phyloP scores from a whole-genome alignment of 2,113 vertebrate genomes.

The Erpornis zantholeuca region DNA sequence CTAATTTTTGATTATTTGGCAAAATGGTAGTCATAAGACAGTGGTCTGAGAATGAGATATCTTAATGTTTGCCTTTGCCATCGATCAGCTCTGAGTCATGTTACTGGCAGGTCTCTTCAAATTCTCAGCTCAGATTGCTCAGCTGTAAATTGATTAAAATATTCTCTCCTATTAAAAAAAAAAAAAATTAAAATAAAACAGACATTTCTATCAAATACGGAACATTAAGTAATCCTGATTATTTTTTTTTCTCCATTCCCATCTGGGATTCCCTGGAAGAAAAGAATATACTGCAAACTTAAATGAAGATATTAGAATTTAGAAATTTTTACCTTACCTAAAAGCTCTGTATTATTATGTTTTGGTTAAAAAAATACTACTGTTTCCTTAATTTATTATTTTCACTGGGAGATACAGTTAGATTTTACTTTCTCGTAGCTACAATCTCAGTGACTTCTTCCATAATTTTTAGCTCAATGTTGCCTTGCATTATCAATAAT shows the following conservation, averaged over 20 bases:
- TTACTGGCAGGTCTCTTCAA: neutral
- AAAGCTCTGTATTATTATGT: neutral
- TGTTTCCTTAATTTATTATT: neutral
- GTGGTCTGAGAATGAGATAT: neutral
- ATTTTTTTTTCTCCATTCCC: neutral
- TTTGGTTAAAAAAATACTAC: neutral
- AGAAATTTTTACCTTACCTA: neutral
- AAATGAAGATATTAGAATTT: neutral
- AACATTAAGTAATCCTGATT: neutral
- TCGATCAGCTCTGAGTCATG: neutral
- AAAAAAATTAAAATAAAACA: neutral
- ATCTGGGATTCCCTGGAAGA: neutral
- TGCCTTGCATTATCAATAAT: neutral
- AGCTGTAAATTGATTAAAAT: neutral
- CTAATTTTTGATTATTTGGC: neutral
- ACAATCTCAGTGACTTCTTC: neutral
- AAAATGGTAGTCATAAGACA: neutral
- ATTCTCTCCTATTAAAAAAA: too few relatives aligned
- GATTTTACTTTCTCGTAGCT: neutral
- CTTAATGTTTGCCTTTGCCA: neutral
- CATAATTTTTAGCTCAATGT: neutral
- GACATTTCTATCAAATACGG: neutral
- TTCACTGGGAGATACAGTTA: neutral
- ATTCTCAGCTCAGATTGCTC: neutral
- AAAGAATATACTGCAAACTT: neutral